Base-by-base conservation (phyloP, 2,888 invertebrate species). In the Acanthosepion lycidas region DNA sequence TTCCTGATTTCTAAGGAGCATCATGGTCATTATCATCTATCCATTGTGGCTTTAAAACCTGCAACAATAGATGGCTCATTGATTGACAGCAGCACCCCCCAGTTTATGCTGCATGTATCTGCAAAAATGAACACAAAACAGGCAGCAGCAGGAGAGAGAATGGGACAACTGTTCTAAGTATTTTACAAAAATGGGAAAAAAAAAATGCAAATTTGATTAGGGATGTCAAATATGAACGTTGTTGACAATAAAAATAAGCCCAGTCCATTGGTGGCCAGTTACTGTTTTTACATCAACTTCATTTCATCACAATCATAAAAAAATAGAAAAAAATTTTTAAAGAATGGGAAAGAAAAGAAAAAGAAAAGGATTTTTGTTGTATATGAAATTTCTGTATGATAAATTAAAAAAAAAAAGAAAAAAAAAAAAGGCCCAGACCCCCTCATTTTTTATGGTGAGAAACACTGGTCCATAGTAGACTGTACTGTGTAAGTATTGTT, bases 401-500 rank as follows among this genome's bases (percentile, higher is more conserved):
- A 94, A 94, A 48, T 94, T 94, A 59, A 94, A 59, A 59, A 94
- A 94, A 55, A 33, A 94, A 94, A 55, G 2, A 0, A 33, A 55
- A 28, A 42, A 42, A n/a, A 78, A 78, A 9, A 78, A 78, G n/a
- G 18, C 59, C 59, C 59, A 59, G n/a, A n/a, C 78, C 78, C 33
- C 78, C 78, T 78, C 78, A 78, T 78, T n/a, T 78, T 78, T 78
- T 78, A 78, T 78, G 78, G 8, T 78, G 78, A n/a, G n/a, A 93
- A 51, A 93, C 53, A 55, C 55, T 94, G 94, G 94, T 55, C 94
- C 64, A 94, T 42, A 94, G 94, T 94, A 94, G 94, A 94, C 94
- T 94, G 94, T 94, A 94, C 94, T 94, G 59, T 94, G 94, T 94
- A 94, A 94, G 94, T 94, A 94, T 94, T 94, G 94, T 94, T 94